Evolutionary conservation across 2,797 vertebrate genomes (phyloP).

Genomic region (Acipenser oxyrinchus): DNA sequence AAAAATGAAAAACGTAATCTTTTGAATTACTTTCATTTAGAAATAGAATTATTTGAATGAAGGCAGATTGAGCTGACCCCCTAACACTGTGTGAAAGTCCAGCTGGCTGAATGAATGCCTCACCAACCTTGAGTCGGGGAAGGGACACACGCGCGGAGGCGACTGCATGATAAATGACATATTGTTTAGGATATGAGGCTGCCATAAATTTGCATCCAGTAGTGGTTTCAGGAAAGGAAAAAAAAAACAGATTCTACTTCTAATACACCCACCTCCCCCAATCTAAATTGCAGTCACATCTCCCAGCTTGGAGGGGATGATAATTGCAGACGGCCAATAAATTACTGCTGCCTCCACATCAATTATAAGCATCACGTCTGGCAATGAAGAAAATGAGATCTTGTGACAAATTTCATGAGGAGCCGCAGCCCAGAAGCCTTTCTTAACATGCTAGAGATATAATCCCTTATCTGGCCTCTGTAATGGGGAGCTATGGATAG

Average conservation of each 20-base stretch:
- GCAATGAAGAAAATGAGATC: conserved; percentile 81
- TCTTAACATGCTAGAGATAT: conserved; percentile 82
- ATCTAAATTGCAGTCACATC: conserved; percentile 78
- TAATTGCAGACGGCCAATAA: conserved; percentile 78
- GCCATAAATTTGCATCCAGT: conserved; percentile 46
- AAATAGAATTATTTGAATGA: too few species aligned
- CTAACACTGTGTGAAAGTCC: conserved; percentile 55
- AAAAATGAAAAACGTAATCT: too few species aligned
- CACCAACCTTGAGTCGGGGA: conserved; percentile 20
- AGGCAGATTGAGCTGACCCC: conserved; percentile 33
- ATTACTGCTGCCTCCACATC: conserved; percentile 78
- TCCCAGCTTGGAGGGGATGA: conserved; percentile 68
- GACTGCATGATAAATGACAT: conserved; percentile 33
- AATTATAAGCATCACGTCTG: conserved; percentile 77
- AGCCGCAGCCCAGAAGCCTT: conserved; percentile 71
- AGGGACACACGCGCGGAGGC: conserved; percentile 9
- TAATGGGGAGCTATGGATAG: conserved; percentile 77
- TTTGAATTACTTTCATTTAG: too few species aligned
- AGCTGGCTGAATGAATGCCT: conserved; percentile 47
- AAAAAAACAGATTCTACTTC: conserved; percentile 44
- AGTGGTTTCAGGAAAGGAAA: conserved; percentile 27
- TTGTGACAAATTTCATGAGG: conserved; percentile 75
- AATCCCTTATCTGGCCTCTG: conserved; percentile 80
- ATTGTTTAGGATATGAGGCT: conserved; percentile 50
- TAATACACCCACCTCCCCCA: conserved; percentile 21